Percentiles rank a stretch among this genome's conserved stretches.
Evolutionary conservation across 2,113 vertebrate genomes (phyloP).

Genomic region (Lichenostomus cassidix): DNA sequence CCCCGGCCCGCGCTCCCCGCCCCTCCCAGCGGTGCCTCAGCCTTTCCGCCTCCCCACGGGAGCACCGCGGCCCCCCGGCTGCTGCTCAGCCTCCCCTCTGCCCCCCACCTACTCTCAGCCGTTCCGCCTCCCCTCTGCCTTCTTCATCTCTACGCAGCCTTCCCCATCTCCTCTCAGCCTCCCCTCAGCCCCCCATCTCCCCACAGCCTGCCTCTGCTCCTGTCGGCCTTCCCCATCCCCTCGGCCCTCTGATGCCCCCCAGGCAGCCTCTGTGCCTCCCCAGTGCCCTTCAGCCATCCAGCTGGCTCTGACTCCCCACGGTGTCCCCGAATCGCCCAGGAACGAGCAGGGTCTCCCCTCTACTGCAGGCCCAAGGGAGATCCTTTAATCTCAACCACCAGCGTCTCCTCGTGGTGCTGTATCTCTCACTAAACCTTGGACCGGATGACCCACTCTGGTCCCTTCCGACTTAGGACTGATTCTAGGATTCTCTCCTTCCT

Average conservation of each 20-base stretch:
- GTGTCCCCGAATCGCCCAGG: not conserved
- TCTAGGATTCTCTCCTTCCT: not conserved
- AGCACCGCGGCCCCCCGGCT: not conserved
- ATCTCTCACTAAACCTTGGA: not conserved
- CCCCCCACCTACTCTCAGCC: no score
- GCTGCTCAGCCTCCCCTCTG: not conserved
- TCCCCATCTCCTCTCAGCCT: not conserved
- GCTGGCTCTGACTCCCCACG: fast-evolving
- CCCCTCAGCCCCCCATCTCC: no score
- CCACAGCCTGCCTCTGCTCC: not conserved
- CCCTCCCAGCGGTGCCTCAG: not conserved
- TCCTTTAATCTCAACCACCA: fast-evolving
- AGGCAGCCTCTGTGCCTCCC: not conserved
- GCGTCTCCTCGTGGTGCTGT: fast-evolving
- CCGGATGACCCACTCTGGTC: no score
- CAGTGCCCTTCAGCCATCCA: not conserved
- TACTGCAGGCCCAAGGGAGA: no score
- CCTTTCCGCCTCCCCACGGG: not conserved
- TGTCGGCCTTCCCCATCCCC: not conserved
- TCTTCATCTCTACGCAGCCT: not conserved
- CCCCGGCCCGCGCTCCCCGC: no score
- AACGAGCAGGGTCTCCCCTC: no score
- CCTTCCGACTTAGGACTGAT: not conserved
- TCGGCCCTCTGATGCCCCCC: fast-evolving
- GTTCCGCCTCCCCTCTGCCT: not conserved